Base-by-base conservation (phyloP, 2,797 vertebrate species). In the Paguma larvata region DNA sequence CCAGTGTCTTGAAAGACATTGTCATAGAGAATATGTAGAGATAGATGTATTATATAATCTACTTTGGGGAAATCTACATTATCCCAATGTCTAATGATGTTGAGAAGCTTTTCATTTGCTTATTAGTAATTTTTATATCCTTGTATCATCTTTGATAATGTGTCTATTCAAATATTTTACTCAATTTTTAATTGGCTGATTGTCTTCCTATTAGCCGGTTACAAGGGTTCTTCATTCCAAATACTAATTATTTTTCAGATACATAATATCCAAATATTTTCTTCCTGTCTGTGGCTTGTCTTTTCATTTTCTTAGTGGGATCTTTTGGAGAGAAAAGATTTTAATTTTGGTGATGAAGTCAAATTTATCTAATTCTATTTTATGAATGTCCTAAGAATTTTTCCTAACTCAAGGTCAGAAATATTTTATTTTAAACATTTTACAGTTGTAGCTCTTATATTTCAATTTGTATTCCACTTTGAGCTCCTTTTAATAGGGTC, bases 361-460 rank as follows among this genome's bases (percentile, higher is more conserved):
- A 85, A 72, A 88, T 95, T 53, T 73, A 67, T 44, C 38, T 51
- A 67, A 63, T 56, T 78, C 18, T 59, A 34, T 91, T 95, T 95
- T 48, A 95, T 41, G 6, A 2, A 5, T 25, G 15, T 41, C 62
- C 16, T 82, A 72, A 73, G 12, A 93, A 68, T 44, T 59, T 92
- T 53, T 85, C 32, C 7, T 16, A 65, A 48, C 0, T 14, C 32
- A 93, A 79, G 4, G 11, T 73, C 41, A 73, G 38, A 79, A 89
- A 82, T 51, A 68, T 83, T 77, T 86, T 75, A 21, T 65, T 78
- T 30, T 32, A 90, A 15, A 27, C 2, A 62, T 53, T 67, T 67
- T 80, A 32, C 30, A 90, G 8, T 4, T 51, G 27, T 56, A 72
- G n/a, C 12, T 80, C n/a, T 91, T 73, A 44, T 16, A 75, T 80